Evolutionary conservation across 2,888 invertebrate species (phyloP).

Genomic region (Ectemnius lituratus): DNA sequence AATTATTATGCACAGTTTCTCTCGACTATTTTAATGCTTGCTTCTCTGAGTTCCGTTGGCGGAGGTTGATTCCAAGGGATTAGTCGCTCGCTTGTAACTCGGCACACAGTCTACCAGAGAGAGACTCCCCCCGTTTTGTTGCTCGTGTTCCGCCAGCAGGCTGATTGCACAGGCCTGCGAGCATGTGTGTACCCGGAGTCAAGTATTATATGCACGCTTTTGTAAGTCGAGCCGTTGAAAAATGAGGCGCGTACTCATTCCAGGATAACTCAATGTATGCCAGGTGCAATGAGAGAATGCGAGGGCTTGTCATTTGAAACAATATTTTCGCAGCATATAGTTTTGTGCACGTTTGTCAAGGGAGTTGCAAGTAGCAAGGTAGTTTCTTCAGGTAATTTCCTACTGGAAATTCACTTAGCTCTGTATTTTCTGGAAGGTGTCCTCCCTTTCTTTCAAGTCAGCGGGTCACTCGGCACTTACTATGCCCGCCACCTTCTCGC

Average conservation of each 20-base stretch:
- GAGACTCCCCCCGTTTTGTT: conserved; percentile 39
- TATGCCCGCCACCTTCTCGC: conserved; percentile 16
- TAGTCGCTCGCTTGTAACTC: conserved; percentile 59
- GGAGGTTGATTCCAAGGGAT: conserved; percentile 63
- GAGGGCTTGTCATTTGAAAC: not conserved
- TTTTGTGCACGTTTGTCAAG: too few relatives aligned
- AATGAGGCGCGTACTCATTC: conserved; percentile 58
- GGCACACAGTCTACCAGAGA: conserved; percentile 49
- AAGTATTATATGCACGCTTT: conserved; percentile 72
- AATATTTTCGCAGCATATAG: not conserved
- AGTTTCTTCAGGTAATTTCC: not conserved
- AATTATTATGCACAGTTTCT: conserved; percentile 33
- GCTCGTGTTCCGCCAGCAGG: conserved; percentile 56
- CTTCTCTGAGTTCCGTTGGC: conserved; percentile 44
- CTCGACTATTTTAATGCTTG: conserved; percentile 44
- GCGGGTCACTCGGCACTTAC: conserved; percentile 8
- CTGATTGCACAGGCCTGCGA: conserved; percentile 66
- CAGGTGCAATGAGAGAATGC: not conserved
- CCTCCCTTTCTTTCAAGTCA: not conserved
- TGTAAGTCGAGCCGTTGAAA: conserved; percentile 70
- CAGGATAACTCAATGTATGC: conserved; percentile 35
- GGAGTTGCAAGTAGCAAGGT: too few relatives aligned
- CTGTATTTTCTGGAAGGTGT: not conserved
- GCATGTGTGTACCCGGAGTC: conserved; percentile 48
- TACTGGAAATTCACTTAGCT: conserved; percentile 4